phyloP scores from a whole-genome alignment of 2,888 invertebrate species.

The Leptogaster cylindrica region DNA sequence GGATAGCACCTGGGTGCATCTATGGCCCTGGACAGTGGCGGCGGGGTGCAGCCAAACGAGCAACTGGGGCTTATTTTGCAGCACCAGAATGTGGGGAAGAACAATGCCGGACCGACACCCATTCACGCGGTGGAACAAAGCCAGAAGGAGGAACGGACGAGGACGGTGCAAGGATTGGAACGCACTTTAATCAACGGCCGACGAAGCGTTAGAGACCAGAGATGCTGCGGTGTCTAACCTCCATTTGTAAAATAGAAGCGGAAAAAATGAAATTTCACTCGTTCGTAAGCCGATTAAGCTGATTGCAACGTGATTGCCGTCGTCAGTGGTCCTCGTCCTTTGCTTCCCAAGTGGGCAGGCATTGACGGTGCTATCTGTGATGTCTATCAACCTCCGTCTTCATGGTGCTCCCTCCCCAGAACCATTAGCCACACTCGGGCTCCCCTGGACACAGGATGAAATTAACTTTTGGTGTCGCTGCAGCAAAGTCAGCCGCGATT shows the following conservation, averaged over 20 bases:
- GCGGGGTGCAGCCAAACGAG: constrained; percentile 27
- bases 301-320: constrained; percentile 30
- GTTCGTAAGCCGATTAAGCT: constrained; percentile 38
- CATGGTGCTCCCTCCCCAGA: background rate
- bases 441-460: constrained; percentile 23
- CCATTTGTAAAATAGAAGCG: background rate
- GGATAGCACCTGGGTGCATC: background rate
- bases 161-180: background rate
- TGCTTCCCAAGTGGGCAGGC: background rate
- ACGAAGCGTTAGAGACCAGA: background rate
- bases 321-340: constrained; percentile 2
- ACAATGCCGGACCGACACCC: constrained; percentile 29
- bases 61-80: too few relatives aligned
- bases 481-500: constrained; percentile 7
- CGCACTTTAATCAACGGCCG: constrained; percentile 37
- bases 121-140: background rate
- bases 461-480: constrained; percentile 36
- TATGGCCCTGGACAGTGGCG: constrained; percentile 1
- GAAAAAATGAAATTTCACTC: constrained; percentile 35
- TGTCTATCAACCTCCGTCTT: background rate
- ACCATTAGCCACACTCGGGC: background rate
- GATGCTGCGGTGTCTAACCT: constrained; percentile 6
- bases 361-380: background rate
- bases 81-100: constrained; percentile 5
- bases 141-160: background rate